Evolutionary conservation across 2,113 vertebrate species (phyloP).

Genomic region (Myotis lucifugus): DNA sequence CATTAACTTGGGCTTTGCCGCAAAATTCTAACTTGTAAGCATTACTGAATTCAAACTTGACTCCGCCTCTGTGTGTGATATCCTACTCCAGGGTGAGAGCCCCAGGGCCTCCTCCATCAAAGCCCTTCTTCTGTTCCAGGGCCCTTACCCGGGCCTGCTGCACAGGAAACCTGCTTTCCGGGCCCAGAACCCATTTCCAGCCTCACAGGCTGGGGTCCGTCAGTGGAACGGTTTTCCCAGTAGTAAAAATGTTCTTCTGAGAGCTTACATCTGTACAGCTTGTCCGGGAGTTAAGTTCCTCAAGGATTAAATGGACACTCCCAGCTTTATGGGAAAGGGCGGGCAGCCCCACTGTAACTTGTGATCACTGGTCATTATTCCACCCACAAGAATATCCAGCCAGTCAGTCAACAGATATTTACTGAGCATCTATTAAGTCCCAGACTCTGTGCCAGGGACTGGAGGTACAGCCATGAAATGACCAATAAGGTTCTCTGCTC

Average conservation of each 20-base stretch:
- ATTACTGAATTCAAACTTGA: not conserved
- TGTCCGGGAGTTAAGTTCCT: not conserved
- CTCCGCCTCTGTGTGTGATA: not conserved
- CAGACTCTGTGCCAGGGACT: not conserved
- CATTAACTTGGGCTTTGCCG: constrained; percentile 27
- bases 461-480: not conserved
- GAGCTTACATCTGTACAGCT: not conserved
- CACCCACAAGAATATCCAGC: not conserved
- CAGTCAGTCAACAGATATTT: not conserved
- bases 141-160: not conserved
- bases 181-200: not conserved
- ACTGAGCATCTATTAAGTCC: not conserved
- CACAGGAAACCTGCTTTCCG: not conserved
- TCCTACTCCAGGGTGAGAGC: not conserved
- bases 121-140: not conserved
- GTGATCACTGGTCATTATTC: not conserved
- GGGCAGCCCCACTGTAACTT: not conserved
- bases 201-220: not conserved
- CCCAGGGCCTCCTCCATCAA: not conserved
- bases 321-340: not conserved
- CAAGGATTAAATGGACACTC: not conserved
- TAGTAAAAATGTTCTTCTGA: not conserved
- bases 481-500: not conserved
- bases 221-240: not conserved
- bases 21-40: not conserved